These are phyloP conservation scores for Boulengeromyrus knoepffleri DNA, from an alignment of 2,113 vertebrate species.

Conservation along the genomic window DNA sequence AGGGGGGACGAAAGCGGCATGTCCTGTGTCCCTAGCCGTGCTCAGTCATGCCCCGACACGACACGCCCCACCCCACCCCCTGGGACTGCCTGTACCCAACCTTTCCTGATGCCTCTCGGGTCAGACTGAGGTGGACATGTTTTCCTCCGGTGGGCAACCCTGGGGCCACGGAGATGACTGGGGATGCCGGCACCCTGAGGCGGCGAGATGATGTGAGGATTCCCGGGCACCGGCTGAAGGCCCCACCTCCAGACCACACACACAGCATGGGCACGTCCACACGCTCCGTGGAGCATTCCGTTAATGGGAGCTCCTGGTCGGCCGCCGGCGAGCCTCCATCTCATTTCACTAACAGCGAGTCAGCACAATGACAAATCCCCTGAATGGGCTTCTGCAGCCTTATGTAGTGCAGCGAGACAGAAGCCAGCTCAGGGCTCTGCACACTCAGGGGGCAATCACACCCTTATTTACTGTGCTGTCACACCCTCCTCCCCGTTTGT, in stretches of 20 bases:
- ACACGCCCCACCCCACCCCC: background rate
- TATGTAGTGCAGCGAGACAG: background rate
- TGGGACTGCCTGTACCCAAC: background rate
- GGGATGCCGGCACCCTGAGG: background rate
- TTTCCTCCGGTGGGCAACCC: background rate
- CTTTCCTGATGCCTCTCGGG: background rate
- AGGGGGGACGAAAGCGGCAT: background rate
- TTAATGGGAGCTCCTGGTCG: background rate
- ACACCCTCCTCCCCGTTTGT: background rate
- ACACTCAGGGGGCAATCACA: background rate
- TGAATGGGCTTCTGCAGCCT: background rate
- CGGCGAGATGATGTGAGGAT: background rate
- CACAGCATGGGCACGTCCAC: background rate
- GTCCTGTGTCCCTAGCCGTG: background rate
- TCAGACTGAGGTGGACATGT: background rate
- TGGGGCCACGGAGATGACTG: background rate
- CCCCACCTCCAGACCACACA: background rate
- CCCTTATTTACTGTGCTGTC: background rate
- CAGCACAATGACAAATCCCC: background rate
- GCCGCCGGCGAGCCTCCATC: background rate
- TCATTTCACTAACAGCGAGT: constrained; percentile 3
- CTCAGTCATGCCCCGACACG: background rate
- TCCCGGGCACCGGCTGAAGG: background rate
- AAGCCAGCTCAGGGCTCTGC: background rate
- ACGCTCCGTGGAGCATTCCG: background rate